phyloP scores from a whole-genome alignment of 1,140 invertebrate genomes.

The Agraylea sexmaculata region DNA sequence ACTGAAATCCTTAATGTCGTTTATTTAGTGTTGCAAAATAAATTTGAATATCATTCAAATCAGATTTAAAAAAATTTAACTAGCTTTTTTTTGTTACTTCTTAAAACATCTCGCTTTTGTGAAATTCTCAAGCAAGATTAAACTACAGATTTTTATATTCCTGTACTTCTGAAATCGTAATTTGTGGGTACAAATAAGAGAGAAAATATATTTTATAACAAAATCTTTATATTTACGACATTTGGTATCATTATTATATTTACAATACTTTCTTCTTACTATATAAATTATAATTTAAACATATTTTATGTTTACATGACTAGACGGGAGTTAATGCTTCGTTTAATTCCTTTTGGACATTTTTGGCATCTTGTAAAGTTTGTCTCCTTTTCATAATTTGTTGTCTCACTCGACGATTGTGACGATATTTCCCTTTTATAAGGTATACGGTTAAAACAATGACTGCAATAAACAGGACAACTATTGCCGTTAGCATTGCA shows the following conservation, averaged over 20 bases:
- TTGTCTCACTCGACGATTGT: slow-evolving; percentile 24
- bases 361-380: slow-evolving; percentile 25
- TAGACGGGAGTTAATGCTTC: slow-evolving; percentile 1
- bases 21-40: no score
- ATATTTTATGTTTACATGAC: background rate
- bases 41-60: no score
- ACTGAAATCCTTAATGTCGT: no score
- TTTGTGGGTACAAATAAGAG: no score
- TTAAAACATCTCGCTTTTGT: no score
- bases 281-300: background rate
- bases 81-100: no score
- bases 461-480: slow-evolving; percentile 26
- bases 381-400: slow-evolving; percentile 32
- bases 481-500: slow-evolving; percentile 27
- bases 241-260: background rate
- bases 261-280: background rate
- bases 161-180: background rate
- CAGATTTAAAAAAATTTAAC: no score
- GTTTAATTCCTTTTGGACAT: slow-evolving; percentile 16
- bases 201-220: no score
- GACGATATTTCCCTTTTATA: slow-evolving; percentile 17
- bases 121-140: no score
- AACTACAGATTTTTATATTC: no score
- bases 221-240: background rate
- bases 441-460: slow-evolving; percentile 30